These are phyloP conservation scores for Odontomyia ornata DNA, from an alignment of 2,888 invertebrate genomes.

Conservation along the genomic window DNA sequence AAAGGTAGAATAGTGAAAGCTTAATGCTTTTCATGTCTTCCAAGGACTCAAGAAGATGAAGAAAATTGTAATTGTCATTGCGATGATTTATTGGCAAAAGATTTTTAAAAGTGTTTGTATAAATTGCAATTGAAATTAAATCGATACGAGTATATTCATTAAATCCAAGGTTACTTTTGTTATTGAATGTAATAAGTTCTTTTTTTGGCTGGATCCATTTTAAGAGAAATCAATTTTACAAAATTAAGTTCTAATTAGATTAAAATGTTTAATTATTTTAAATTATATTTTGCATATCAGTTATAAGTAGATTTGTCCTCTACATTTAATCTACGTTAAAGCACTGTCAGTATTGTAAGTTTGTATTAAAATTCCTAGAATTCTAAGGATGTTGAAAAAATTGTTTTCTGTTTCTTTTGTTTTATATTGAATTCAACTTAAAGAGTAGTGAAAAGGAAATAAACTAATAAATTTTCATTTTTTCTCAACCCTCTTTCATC, in stretches of 20 bases:
- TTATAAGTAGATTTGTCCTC: not conserved
- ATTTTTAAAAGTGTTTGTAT: too few relatives aligned
- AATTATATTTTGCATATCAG: not conserved
- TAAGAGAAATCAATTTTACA: too few relatives aligned
- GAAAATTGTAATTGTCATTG: too few relatives aligned
- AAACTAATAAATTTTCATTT: conserved; percentile 62
- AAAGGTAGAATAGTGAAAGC: too few relatives aligned
- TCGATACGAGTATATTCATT: too few relatives aligned
- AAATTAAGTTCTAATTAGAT: not conserved
- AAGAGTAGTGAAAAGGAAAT: not conserved
- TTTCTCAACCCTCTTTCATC: conserved; percentile 42
- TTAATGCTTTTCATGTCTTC: too few relatives aligned
- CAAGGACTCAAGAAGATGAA: too few relatives aligned
- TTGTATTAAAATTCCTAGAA: not conserved
- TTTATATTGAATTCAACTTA: conserved; percentile 8
- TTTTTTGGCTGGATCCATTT: too few relatives aligned
- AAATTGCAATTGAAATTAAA: too few relatives aligned
- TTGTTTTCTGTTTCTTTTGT: conserved; percentile 39
- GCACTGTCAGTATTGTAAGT: conserved; percentile 17
- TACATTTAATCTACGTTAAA: not conserved
- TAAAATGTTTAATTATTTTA: not conserved
- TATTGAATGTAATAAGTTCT: not conserved
- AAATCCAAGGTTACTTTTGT: too few relatives aligned
- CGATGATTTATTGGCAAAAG: too few relatives aligned
- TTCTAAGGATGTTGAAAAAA: not conserved